Conservation (phyloP, 2,797 vertebrate species). For the Paramormyrops hopkinsi region DNA sequence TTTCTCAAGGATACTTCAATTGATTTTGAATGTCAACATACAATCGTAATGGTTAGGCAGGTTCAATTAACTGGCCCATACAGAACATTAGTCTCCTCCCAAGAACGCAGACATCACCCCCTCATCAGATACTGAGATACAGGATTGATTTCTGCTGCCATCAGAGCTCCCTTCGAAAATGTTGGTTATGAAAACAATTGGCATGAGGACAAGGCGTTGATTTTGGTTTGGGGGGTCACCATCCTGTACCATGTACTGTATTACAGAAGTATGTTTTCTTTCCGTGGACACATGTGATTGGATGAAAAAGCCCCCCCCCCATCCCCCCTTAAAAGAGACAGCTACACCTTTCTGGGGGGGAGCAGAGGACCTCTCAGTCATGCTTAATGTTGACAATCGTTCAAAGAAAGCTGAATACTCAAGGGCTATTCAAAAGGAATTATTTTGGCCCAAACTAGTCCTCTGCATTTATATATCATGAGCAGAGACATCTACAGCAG, state of each 20-base stretch:
- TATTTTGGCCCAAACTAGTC: not conserved
- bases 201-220: not conserved
- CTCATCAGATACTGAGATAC: not conserved
- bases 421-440: not conserved
- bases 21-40: constrained; percentile 1
- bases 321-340: not conserved
- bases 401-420: not conserved
- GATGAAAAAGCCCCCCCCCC: not conserved
- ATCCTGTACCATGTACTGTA: not conserved
- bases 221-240: not conserved
- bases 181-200: not conserved
- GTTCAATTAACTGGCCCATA: not conserved
- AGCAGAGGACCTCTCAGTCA: not conserved
- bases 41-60: not conserved
- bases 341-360: not conserved
- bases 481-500: not conserved
- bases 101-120: not conserved
- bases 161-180: not conserved
- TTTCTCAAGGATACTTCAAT: not conserved
- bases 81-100: not conserved
- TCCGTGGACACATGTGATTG: not conserved
- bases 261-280: not conserved
- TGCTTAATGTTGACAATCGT: not conserved
- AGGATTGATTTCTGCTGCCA: not conserved
- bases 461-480: not conserved